Conservation (phyloP, 1,140 invertebrate species). For the Aricia agestis region DNA sequence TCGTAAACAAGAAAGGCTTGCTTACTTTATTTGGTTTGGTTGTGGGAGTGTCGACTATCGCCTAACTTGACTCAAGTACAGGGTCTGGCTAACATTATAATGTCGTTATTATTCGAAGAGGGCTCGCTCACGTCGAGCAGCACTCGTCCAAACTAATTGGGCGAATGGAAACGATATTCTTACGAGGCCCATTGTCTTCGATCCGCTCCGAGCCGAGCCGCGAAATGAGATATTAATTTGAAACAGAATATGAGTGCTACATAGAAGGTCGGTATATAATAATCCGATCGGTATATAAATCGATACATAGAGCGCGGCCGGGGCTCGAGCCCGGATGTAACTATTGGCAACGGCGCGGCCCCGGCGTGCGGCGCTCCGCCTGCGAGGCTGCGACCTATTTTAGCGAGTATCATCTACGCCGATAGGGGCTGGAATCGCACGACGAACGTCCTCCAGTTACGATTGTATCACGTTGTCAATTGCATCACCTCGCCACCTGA, state of each 20-base stretch:
- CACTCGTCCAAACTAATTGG: background rate
- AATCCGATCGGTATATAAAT: constrained; percentile 41
- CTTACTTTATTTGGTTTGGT: too few relatives aligned
- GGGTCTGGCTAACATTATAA: background rate
- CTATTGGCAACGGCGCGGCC: constrained; percentile 54
- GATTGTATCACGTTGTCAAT: constrained; percentile 46
- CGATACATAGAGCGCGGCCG: constrained; percentile 42
- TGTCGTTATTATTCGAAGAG: background rate
- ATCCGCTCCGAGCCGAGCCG: background rate
- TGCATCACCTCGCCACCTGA: constrained; percentile 61
- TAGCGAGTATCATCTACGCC: constrained; percentile 35
- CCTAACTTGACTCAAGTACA: too few relatives aligned
- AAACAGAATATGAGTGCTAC: constrained; percentile 28
- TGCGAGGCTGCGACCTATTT: constrained; percentile 33
- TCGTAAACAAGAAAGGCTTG: too few relatives aligned
- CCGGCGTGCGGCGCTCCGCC: constrained; percentile 27
- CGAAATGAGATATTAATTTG: constrained; percentile 27
- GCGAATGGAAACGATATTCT: background rate
- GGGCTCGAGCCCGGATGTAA: constrained; percentile 53
- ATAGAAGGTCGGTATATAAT: constrained; percentile 33
- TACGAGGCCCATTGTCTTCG: background rate
- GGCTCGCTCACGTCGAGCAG: background rate
- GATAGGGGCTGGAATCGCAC: constrained; percentile 42
- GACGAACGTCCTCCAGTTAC: constrained; percentile 34
- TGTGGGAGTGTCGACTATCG: too few relatives aligned